Percentiles rank a stretch among this genome's conserved stretches.
Conservation (phyloP, 2,797 vertebrate species). For the Rousettus madagascariensis region DNA sequence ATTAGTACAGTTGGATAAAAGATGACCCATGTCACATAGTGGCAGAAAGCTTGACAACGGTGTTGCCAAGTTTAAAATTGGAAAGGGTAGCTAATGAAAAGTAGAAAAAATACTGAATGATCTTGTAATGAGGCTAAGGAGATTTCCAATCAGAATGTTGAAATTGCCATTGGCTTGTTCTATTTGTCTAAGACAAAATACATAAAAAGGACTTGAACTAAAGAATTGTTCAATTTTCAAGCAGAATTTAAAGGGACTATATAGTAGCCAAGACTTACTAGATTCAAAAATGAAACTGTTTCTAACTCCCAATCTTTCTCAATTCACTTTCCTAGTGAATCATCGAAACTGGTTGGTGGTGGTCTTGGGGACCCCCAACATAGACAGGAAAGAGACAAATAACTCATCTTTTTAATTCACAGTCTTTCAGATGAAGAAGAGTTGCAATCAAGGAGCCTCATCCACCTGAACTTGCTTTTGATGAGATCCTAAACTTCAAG, state of each 20-base stretch:
- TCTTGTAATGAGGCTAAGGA: not conserved
- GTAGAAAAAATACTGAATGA: not conserved
- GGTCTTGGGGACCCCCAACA: not conserved
- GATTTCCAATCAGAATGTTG: not conserved
- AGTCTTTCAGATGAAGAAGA: not conserved
- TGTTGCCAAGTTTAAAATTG: not conserved
- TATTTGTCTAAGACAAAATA: not conserved
- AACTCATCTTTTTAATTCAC: not conserved
- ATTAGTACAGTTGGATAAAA: not conserved
- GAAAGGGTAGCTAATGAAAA: not conserved
- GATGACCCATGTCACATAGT: not conserved
- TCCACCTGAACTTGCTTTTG: not conserved
- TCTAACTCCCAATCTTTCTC: not conserved
- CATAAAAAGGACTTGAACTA: not conserved
- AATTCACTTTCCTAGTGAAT: not conserved
- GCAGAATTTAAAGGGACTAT: not conserved
- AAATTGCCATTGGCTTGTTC: not conserved
- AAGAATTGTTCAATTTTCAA: not conserved
- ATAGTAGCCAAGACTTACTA: not conserved
- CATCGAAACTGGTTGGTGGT: not conserved
- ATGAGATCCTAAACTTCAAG: not conserved
- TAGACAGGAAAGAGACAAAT: not conserved
- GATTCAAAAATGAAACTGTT: conserved; percentile 30
- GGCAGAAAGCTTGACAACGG: not conserved
- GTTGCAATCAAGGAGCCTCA: not conserved